Base-by-base conservation (phyloP, 2,888 invertebrate genomes). In the Xestoiulus laeticollis region DNA sequence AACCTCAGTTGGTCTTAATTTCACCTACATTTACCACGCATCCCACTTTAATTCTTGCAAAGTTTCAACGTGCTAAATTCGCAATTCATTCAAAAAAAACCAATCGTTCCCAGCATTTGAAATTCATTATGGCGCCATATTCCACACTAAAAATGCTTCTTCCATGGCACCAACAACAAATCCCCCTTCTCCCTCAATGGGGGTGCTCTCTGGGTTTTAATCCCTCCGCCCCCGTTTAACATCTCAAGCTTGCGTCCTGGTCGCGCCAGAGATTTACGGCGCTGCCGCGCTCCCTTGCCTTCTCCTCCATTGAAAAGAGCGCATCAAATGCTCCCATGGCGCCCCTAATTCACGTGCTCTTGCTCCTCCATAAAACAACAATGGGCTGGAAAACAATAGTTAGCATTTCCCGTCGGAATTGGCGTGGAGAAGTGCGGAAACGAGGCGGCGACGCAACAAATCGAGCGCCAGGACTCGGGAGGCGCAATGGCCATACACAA, bases 331-430 rank as follows among this genome's bases (percentile, higher is more conserved):
- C 68, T 68, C 68, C 68, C 68, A 68, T 26, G 68, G 68, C 68
- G 68, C 68, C 68, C 68, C 26, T 68, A 68, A 68, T 68, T 68
- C 68, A 68, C 68, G 68, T 68, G 68, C 68, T 68, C 68, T 68
- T 68, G 68, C 68, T 68, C 68, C 68, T 68, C 68, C 68, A 68
- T 68, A 68, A 68, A 68, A 68, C 68, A 68, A 68, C 68, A 68
- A 68, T 68, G 68, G 68, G 68, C 68, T 68, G 26, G 68, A 68
- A 68, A 68, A 68, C 68, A 68, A 68, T 68, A 68, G 68, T 68
- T 68, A 68, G 68, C 68, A 68, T 68, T 68, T 68, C 68, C 68
- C 68, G 68, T 8, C 68, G 68, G 68, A 68, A 68, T 68, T 68
- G 68, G 68, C n/a, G 68, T 68, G 68, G 68, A 68, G 68, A 68